These are phyloP conservation scores for Cheilosia scutellata DNA, from an alignment of 2,888 invertebrate genomes.

Conservation along the genomic window DNA sequence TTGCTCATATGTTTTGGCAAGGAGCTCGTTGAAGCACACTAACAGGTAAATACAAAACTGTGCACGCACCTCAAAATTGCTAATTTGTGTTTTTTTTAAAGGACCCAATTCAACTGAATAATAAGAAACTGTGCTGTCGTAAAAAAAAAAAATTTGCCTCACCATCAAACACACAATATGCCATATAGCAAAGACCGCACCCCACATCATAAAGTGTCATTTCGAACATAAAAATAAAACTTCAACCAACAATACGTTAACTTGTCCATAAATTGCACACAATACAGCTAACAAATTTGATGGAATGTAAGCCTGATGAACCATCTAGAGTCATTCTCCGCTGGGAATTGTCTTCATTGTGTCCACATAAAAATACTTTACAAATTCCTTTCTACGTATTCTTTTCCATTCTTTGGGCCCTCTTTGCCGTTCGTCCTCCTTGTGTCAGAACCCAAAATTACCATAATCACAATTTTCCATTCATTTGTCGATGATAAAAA, in stretches of 20 bases:
- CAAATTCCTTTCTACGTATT: constrained; percentile 56
- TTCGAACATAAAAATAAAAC: constrained; percentile 62
- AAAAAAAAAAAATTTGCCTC: background rate
- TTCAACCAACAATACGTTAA: constrained; percentile 69
- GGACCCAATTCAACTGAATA: background rate
- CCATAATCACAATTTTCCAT: constrained; percentile 75
- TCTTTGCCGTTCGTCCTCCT: background rate
- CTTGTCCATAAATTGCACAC: constrained; percentile 65
- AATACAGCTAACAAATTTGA: constrained; percentile 66
- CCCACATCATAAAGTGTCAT: constrained; percentile 48
- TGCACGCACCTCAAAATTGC: no score
- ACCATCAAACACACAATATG: background rate
- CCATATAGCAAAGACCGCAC: background rate
- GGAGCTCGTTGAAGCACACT: no score
- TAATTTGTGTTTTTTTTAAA: no score
- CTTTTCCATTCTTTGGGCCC: constrained; percentile 6
- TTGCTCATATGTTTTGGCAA: no score
- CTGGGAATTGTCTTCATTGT: constrained; percentile 63
- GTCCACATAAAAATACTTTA: constrained; percentile 71
- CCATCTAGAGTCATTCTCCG: constrained; percentile 49
- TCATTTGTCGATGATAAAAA: constrained; percentile 74
- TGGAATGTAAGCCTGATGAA: constrained; percentile 72
- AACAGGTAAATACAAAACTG: no score
- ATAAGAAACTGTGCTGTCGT: background rate
- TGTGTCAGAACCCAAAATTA: constrained; percentile 49